Conservation (phyloP, 2,797 vertebrate genomes). For the Anguilla anguilla region DNA sequence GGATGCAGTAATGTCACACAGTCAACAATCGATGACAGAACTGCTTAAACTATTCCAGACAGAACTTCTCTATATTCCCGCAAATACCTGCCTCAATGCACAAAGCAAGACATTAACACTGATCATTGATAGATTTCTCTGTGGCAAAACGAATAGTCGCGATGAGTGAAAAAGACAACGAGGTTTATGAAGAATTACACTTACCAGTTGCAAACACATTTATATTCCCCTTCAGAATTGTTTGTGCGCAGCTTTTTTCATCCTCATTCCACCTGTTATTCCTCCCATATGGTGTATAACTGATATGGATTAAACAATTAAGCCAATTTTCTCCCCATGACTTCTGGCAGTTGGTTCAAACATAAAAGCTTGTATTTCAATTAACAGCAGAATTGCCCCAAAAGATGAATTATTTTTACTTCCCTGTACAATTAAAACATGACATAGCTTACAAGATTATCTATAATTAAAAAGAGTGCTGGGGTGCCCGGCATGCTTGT, state of each 20-base stretch:
- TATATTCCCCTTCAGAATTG: slow-evolving; percentile 65
- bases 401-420: slow-evolving; percentile 61
- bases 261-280: slow-evolving; percentile 72
- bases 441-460: slow-evolving; percentile 55
- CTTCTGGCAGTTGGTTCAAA: slow-evolving; percentile 64
- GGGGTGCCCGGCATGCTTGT: slow-evolving; percentile 37
- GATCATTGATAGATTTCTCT: slow-evolving; percentile 23
- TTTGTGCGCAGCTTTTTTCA: slow-evolving; percentile 64
- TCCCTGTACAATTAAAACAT: slow-evolving; percentile 61
- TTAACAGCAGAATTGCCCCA: slow-evolving; percentile 62
- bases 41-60: not conserved
- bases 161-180: slow-evolving; percentile 20
- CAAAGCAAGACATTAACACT: not conserved
- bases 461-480: slow-evolving; percentile 53
- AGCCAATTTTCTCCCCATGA: slow-evolving; percentile 69
- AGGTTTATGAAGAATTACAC: slow-evolving; percentile 62
- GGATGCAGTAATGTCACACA: not conserved
- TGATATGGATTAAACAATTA: slow-evolving; percentile 78
- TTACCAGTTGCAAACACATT: slow-evolving; percentile 63
- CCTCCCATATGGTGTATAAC: slow-evolving; percentile 71
- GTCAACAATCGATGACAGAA: not conserved
- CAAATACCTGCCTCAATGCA: not conserved
- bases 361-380: slow-evolving; percentile 63
- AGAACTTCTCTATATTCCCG: not conserved
- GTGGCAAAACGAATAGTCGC: slow-evolving; percentile 7